These are phyloP conservation scores for Nymphalis urticae DNA, from an alignment of 2,888 invertebrate genomes.

Conservation along the genomic window DNA sequence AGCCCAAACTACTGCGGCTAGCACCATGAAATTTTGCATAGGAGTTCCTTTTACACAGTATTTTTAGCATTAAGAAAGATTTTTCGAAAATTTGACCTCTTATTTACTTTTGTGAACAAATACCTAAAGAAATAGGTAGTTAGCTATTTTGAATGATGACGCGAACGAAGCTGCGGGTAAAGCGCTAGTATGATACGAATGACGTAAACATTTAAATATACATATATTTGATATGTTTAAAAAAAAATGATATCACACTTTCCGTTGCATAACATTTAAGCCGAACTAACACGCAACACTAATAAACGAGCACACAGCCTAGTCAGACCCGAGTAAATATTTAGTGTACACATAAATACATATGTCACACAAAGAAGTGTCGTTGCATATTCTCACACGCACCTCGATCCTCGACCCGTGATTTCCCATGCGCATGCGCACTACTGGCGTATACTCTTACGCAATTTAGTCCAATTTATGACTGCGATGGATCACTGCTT, in stretches of 20 bases:
- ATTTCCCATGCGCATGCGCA: not conserved
- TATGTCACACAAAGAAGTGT: not conserved
- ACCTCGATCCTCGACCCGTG: not conserved
- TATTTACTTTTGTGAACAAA: no score
- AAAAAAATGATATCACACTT: constrained; percentile 1
- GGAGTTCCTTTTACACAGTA: no score
- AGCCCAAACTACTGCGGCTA: no score
- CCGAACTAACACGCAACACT: not conserved
- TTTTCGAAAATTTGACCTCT: no score
- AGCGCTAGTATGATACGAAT: no score
- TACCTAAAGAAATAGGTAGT: no score
- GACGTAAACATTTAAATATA: no score
- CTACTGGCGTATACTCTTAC: not conserved
- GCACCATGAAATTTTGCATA: no score
- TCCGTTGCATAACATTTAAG: not conserved
- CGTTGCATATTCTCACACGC: not conserved
- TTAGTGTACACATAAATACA: not conserved
- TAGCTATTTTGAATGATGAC: no score
- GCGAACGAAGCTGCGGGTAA: no score
- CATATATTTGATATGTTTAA: not conserved
- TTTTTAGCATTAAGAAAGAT: no score
- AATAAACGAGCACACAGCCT: constrained; percentile 1
- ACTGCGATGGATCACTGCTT: not conserved
- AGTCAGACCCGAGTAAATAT: not conserved
- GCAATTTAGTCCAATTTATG: not conserved